Evolutionary conservation across 2,113 vertebrate genomes (phyloP), one percentile per base, ranked within the genome.

Genomic region (Shinisaurus crocodilurus): DNA sequence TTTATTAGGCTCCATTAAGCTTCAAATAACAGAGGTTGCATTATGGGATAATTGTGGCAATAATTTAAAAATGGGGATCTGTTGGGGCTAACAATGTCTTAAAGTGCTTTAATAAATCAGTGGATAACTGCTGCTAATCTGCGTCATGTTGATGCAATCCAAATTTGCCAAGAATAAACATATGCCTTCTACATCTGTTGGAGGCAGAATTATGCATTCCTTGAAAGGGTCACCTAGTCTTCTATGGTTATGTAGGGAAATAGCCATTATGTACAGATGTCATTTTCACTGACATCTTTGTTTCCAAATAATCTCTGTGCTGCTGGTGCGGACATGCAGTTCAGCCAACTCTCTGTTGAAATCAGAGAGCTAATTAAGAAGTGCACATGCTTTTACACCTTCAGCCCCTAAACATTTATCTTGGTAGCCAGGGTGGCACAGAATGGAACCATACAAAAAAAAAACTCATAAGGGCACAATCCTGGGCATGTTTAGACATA

Each of bases 1-100:
- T 90, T 90, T 93, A 94, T 75, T 88, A 48, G 88, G 89, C 82
- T 93, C 82, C 91, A 91, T 92, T 94, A 92, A 77, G 87, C 86
- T 92, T 90, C 90, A 87, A 92, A 92, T 91, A 94, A 93, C 93
- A 93, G 94, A 91, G 93, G 89, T 92, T 88, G 76, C 91, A 91
- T 93, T 40, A 18, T 37, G 90, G 34, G 29, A 67, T 75, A 88
- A 77, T 88, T 37, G n/a, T 18, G 94, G 91, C 88, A 70, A 89
- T 88, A 45, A 18, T 87, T 94, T 40, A 16, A 27, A 82, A 91
- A 91, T 92, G 1, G 1, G 90, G 82, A 87, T 91, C 95, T 84
- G 0, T 89, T 5, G 93, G 91, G 90, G 92, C 93, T 90, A 37
- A 79, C 57, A 92, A 89, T 0, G 93, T 60, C 90, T 79, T 67